These are phyloP conservation scores for Psittacara wagleri DNA, from an alignment of 2,113 vertebrate genomes.

Conservation along the genomic window DNA sequence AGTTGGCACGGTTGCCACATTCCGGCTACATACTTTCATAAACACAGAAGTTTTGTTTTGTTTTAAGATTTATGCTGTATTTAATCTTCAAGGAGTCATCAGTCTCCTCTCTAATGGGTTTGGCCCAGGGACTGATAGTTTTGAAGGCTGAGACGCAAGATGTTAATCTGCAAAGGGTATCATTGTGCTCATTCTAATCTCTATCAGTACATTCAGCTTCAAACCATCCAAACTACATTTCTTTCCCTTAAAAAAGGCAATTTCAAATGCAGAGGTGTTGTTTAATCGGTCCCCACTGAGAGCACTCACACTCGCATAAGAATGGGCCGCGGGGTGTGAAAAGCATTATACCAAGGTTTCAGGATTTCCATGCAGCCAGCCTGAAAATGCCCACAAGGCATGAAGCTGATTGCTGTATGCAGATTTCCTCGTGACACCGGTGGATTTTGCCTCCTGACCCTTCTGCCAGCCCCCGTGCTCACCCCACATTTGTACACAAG, in stretches of 20 bases:
- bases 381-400: background rate
- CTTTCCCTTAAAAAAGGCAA: background rate
- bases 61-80: background rate
- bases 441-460: background rate
- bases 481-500: accelerated
- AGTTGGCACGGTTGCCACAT: background rate
- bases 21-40: background rate
- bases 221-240: background rate
- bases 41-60: background rate
- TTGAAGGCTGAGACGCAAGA: background rate
- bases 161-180: background rate
- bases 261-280: background rate
- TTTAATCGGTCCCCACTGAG: background rate
- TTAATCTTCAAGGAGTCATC: background rate
- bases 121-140: background rate
- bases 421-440: background rate
- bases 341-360: background rate
- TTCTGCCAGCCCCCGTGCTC: background rate
- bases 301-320: background rate
- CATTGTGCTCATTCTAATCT: background rate
- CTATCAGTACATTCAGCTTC: background rate
- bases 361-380: background rate
- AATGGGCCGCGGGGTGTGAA: background rate
- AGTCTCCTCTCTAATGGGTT: background rate
- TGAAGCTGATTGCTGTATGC: accelerated